Evolutionary conservation across 2,113 vertebrate species (phyloP).

Genomic region (Scomber japonicus): DNA sequence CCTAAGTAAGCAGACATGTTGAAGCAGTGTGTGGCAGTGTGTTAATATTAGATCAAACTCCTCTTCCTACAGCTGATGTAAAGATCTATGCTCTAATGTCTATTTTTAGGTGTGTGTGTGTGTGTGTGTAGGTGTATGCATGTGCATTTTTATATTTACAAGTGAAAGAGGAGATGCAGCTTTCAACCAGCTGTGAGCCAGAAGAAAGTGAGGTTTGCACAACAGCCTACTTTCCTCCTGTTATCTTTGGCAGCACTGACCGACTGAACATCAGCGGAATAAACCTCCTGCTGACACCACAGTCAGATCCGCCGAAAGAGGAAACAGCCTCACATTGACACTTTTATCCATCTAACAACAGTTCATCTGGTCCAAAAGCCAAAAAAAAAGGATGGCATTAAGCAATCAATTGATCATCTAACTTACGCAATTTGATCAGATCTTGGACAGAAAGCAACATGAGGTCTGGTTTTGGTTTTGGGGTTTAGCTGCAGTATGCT

Average conservation of each 20-base stretch:
- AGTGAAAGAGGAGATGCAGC: slow-evolving; percentile 33
- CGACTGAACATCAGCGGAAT: slow-evolving; percentile 21
- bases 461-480: slow-evolving; percentile 53
- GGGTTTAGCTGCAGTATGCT: too few species aligned
- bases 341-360: slow-evolving; percentile 44
- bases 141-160: slow-evolving; percentile 11
- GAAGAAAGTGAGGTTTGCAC: slow-evolving; percentile 35
- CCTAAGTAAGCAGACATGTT: slow-evolving; percentile 3
- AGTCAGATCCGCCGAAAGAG: slow-evolving; percentile 57
- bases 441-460: slow-evolving; percentile 6
- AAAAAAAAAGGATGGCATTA: slow-evolving; percentile 35
- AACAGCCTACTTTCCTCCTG: slow-evolving; percentile 31
- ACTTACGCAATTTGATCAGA: slow-evolving; percentile 32
- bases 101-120: slow-evolving; percentile 33
- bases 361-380: slow-evolving; percentile 52
- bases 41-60: slow-evolving; percentile 52
- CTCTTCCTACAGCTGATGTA: slow-evolving; percentile 33
- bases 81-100: slow-evolving; percentile 23
- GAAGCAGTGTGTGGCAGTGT: slow-evolving; percentile 8
- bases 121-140: not conserved
- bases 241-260: slow-evolving; percentile 58
- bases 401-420: slow-evolving; percentile 33
- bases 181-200: slow-evolving; percentile 50
- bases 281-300: slow-evolving; percentile 54
- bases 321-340: slow-evolving; percentile 59